A percentile compares a stretch with the other conserved stretches of the same genome.
Evolutionary conservation across 2,888 invertebrate species (phyloP).

Genomic region (Linnaemya vulpina): DNA sequence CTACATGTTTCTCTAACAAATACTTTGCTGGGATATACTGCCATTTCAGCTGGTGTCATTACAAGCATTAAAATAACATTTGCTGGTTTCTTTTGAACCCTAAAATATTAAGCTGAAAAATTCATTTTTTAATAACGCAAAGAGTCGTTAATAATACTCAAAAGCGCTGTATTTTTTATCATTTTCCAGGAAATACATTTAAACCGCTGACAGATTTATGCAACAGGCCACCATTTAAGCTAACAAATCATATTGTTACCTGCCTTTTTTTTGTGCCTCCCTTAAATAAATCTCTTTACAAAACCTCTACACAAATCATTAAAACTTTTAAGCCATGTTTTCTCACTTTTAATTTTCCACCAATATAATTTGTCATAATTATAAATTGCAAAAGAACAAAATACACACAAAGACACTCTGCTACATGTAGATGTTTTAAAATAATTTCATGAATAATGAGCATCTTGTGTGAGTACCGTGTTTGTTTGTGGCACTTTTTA

Average conservation of each 20-base stretch:
- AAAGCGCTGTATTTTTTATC: background rate
- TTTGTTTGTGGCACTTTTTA: slow-evolving; percentile 33
- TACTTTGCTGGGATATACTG: too few species aligned
- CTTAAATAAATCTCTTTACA: background rate
- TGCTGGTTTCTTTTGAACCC: background rate
- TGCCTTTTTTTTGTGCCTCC: too few species aligned
- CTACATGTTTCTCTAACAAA: too few species aligned
- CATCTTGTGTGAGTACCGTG: background rate
- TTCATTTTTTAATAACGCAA: background rate
- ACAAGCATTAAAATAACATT: background rate
- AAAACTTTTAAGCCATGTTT: slow-evolving; percentile 13
- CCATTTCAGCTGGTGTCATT: too few species aligned
- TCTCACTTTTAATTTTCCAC: slow-evolving; percentile 15
- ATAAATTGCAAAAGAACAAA: slow-evolving; percentile 1
- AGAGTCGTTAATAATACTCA: background rate
- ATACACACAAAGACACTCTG: background rate
- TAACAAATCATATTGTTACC: background rate
- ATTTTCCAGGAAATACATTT: background rate
- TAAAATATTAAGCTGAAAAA: background rate
- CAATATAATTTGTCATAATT: slow-evolving; percentile 62
- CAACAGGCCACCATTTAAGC: slow-evolving; percentile 3
- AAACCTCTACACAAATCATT: background rate
- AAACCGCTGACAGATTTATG: background rate
- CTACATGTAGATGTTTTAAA: background rate
- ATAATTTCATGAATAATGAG: background rate